Percentiles rank a stretch among this genome's conserved stretches.
Conservation (phyloP, 2,888 invertebrate genomes). For the Netelia fuscicornis region DNA sequence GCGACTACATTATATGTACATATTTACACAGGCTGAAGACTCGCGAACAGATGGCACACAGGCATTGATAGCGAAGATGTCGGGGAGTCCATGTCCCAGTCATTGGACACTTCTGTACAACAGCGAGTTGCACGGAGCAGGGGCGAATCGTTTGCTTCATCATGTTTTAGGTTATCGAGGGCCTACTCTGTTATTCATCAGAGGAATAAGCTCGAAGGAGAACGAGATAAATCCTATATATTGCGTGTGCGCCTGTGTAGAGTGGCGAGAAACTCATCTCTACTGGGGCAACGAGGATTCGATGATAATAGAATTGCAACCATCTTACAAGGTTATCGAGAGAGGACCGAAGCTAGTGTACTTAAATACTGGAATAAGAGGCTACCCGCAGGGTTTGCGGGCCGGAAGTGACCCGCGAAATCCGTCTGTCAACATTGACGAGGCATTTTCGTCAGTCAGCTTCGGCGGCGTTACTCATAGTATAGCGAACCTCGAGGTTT, state of each 20-base stretch:
- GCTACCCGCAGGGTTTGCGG: conserved; percentile 93
- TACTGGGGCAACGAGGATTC: conserved; percentile 94
- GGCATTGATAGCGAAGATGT: conserved; percentile 79
- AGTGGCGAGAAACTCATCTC: conserved; percentile 94
- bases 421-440: conserved; percentile 90
- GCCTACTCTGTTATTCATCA: conserved; percentile 86
- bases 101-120: conserved; percentile 95
- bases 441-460: conserved; percentile 80
- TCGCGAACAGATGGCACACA: conserved; percentile 73
- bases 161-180: conserved; percentile 93
- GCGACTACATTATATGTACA: conserved; percentile 1
- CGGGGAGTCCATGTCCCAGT: conserved; percentile 86
- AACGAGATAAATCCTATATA: conserved; percentile 88
- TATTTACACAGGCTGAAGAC: conserved; percentile 71
- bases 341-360: conserved; percentile 92
- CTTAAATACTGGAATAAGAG: conserved; percentile 93
- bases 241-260: conserved; percentile 91
- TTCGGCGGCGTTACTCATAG: conserved; percentile 85
- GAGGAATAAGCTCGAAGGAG: conserved; percentile 83
- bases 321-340: conserved; percentile 88
- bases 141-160: conserved; percentile 94
- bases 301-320: conserved; percentile 91
- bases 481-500: conserved; percentile 87
- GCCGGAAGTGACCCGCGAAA: conserved; percentile 93
- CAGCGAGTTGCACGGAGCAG: conserved; percentile 94